Evolutionary conservation across 1,140 invertebrate genomes (phyloP), one percentile per base, ranked within the genome.

Genomic region (Phymastichus coffea): DNA sequence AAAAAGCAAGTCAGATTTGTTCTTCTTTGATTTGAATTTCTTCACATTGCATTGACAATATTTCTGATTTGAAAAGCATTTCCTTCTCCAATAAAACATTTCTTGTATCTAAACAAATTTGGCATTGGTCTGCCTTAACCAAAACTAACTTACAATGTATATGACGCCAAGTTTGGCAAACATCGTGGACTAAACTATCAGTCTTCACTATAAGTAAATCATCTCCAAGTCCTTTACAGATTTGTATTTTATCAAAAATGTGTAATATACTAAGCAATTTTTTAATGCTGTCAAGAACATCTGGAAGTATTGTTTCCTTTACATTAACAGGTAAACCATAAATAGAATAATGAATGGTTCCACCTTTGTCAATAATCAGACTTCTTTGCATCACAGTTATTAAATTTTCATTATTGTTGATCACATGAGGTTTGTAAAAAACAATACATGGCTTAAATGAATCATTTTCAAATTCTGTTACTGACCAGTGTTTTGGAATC

Each of bases 221-320:
- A 35, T 20, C 40, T 30, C 57, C 51, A 48, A 60, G 22, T 0
- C 57, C 57, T 14, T 47, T 43, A 37, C 57, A 60, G 19, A 60
- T 43, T 60, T 54, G 57, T 51, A 60, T 60, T 54, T 60, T 60
- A 44, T 60, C 57, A 60, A 60, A 60, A 10, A 60, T 60, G 26
- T 60, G 57, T 10, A 60, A 40, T n/a, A 60, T 60, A 12, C 57
- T 60, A 3, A 60, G 40, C 30, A 60, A 40, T n/a, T 60, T 60
- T 23, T 60, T 53, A 10, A 51, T 60, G 43, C 33, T 60, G 19
- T 60, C 57, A 19, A 60, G 33, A 35, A 20, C 40, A 3, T 48
- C 48, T 41, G 57, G 57, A 1, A 60, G 57, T 25, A 60, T 60
- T 4, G 57, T 60, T 28, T 43, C 49, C 3, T 54, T 33, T 3